A percentile compares a stretch with the other conserved stretches of the same genome.
phyloP scores from a whole-genome alignment of 2,113 vertebrate genomes.

The Alces alces region DNA sequence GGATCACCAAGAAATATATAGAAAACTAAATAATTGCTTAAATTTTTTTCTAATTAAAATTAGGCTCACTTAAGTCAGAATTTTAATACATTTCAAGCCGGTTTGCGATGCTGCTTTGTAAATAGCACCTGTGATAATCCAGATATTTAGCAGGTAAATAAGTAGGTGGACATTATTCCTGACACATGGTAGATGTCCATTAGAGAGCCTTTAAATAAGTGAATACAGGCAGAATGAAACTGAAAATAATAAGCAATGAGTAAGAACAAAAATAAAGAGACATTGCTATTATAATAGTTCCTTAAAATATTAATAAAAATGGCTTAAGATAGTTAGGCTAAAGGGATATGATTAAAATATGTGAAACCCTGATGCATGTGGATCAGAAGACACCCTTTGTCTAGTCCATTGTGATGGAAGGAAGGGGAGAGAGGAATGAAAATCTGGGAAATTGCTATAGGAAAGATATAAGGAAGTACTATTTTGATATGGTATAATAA shows the following conservation, averaged over 20 bases:
- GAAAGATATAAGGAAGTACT: background rate
- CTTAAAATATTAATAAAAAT: background rate
- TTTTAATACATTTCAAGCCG: background rate
- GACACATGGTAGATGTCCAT: background rate
- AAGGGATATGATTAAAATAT: background rate
- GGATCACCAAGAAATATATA: background rate
- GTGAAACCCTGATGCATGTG: background rate
- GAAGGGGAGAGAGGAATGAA: background rate
- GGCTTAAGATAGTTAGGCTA: background rate
- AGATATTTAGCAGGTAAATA: background rate
- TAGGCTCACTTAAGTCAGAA: background rate
- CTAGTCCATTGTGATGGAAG: background rate
- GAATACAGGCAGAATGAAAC: background rate
- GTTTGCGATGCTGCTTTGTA: background rate
- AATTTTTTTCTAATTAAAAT: background rate
- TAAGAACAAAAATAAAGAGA: background rate
- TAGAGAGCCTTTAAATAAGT: background rate
- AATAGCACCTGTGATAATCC: background rate
- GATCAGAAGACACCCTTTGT: background rate
- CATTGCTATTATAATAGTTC: background rate
- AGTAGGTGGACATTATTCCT: background rate
- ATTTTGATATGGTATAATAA: background rate
- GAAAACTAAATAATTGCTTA: background rate
- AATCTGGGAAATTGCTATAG: background rate
- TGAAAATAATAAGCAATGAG: background rate